Base-by-base conservation (phyloP, 2,888 invertebrate species). In the Lymantria dispar region DNA sequence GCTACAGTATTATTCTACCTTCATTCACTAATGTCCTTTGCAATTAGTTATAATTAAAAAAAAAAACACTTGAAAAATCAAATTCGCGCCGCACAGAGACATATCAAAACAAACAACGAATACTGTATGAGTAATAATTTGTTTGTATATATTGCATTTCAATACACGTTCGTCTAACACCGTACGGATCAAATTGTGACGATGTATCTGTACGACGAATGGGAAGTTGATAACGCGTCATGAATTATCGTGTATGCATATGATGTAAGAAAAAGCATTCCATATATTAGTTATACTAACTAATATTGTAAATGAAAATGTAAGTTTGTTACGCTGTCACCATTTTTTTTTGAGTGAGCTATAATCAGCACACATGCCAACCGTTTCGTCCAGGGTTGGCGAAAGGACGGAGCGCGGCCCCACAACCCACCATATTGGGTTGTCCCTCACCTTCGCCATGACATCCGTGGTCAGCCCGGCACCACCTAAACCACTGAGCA, bases 171-270 rank as follows among this genome's bases (percentile, higher is more conserved):
- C 56, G 53, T 31, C 46, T 58, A 15, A 36, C 40, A 54, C 45
- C 56, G 62, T 57, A 54, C 54, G 66, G 59, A 66, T 60, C 62
- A 56, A 49, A 57, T 56, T 63, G 63, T 68, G 71, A 69, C 59
- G 59, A 55, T 57, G 74, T 78, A 75, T 79, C 79, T 74, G 11
- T 42, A 11, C 22, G 11, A 10, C 29, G 33, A 13, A 53, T 53
- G 73, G 78, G 70, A 69, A 67, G 2, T 65, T 69, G 81, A 82
- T 81, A 82, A 76, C 62, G 57, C 70, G 68, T 63, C 68, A 62
- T 58, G 59, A 56, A 59, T 74, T 58, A 76, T 71, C 76, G 5
- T 22, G 52, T 46, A 43, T 52, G 51, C 52, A 58, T 45, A 54
- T 75, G 76, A 78, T 70, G 73, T 76, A 75, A 76, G 60, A 22